Evolutionary conservation across 2,888 invertebrate species (phyloP), one percentile per base, ranked within the genome.

Genomic region (Pachycephus smyrnensis): DNA sequence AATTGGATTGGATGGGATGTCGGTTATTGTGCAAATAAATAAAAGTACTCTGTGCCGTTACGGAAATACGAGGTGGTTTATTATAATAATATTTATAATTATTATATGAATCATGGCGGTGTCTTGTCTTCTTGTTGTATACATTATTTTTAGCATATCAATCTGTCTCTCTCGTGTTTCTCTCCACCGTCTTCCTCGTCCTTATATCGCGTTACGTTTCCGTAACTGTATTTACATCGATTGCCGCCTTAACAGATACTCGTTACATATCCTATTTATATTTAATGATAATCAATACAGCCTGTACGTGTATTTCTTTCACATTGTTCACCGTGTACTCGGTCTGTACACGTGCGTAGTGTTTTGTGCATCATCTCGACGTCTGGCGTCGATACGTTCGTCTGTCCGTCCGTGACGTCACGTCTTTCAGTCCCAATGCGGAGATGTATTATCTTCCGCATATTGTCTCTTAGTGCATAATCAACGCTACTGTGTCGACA

Each of bases 41-140:
- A 9, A 55, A 23, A 55, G 55, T 55, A 55, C 55, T 55, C 55
- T 9, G 55, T 55, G 55, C 69, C 76, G 76, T 84, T 91, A 91
- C 90, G 90, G 91, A 91, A 91, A 91, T 91, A 91, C 91, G 90
- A 90, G 91, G 88, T 90, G 90, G 91, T 91, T 91, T 90, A 91
- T 91, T 91, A 88, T 90, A 90, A 89, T 90, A 88, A 88, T 90
- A 89, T 90, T 91, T 89, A 90, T 90, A 89, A 87, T 90, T 87
- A 88, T 88, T 88, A 87, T 55, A 55, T 89, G 88, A 86, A 86
- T 89, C 85, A 85, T 88, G 88, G 86, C 86, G 86, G 86, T 85
- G 80, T 85, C 80, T 83, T 68, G 81, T 82, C 78, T 87, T 23
- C 23, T 55, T 55, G 55, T 79, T 84, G 82, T 84, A 77, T 84